Evolutionary conservation across 2,113 vertebrate species (phyloP), one percentile per base, ranked within the genome.

Genomic region (Colinus virginianus): DNA sequence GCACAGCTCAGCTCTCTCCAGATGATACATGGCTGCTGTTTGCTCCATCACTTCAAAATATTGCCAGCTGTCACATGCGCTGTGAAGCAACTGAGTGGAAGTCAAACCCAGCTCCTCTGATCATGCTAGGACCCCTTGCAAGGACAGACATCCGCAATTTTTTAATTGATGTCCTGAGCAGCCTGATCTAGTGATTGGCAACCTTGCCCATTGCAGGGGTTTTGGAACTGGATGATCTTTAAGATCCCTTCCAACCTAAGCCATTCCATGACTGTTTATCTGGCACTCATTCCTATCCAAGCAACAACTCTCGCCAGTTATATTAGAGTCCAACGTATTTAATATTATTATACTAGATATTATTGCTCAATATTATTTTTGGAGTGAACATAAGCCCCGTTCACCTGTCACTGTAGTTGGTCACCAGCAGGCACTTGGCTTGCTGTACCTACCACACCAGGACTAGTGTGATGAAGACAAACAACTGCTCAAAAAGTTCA

Each of bases 21-120:
- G 22, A 13, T 68, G 13, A 8, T 9, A 45, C 32, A 26, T 0
- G 1, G 46, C 30, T 7, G 4, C 43, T 43, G 3, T 59, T 53
- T 14, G 6, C 22, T 11, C 22, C 18, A 8, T 62, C 82, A 34
- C 51, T 45, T 63, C 68, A 56, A 4, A 1, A 14, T 36, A 18
- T 14, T 53, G 32, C 28, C 4, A 1, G 34, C 26, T 43, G 20
- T 22, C 34, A 69, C 26, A 10, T 0, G 0, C 59, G 69, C 55
- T 45, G 23, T 85, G 55, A 88, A 88, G 49, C 38, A 45, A 64
- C 23, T 5, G 1, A 1, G 2, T 28, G 22, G 30, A 69, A 64
- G 26, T 12, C 62, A 78, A 74, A 59, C 7, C 6, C 56, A 34
- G 22, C 16, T 80, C 45, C 38, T 42, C 8, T 1, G 1, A 59